Base-by-base conservation (phyloP, 2,797 vertebrate genomes). In the Lacerta bilineata region DNA sequence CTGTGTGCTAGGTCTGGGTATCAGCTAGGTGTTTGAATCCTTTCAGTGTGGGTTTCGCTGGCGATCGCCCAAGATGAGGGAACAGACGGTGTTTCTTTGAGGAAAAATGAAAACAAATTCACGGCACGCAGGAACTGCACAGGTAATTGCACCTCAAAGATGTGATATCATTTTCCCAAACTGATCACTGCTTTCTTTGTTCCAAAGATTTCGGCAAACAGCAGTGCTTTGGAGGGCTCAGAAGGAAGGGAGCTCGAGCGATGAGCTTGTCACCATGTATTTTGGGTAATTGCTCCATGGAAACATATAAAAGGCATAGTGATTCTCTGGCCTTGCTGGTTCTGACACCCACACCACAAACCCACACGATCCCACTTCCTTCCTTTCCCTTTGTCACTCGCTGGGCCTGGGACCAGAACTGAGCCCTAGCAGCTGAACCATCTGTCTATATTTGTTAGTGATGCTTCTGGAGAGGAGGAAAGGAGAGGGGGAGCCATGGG, bases 381-480 rank as follows among this genome's bases (percentile, higher is more conserved):
- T 87, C 85, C n/a, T 84, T 80, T 80, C 64, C 27, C 46, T 69
- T 77, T 61, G 75, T 88, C 76, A 61, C 36, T 72, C 55, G 5
- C 66, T 46, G 66, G 82, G 76, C 76, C 36, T 85, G n/a, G 8
- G 36, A 84, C 82, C 50, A 46, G 50, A 79, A 84, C 59, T 25
- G 33, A 72, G 82, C 61, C 41, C 50, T 50, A 29, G 36, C 41
- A 36, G 76, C 39, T 46, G 43, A 88, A 72, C 87, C 83, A 85
- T 85, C 83, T 85, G 76, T 79, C 68, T 61, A 15, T 72, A 77
- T 59, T 71, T 79, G 55, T 84, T 85, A 79, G 50, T 79, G 69
- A 86, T n/a, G 55, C 59, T 72, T 55, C 55, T n/a, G 17, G 55
- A 80, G 74, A 82, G n/a, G 71, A 87, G 46, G 71, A 66, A 76